Base-by-base conservation (phyloP, 92 coral and sea anemone species). In the Hydrozoanthus gracilis region DNA sequence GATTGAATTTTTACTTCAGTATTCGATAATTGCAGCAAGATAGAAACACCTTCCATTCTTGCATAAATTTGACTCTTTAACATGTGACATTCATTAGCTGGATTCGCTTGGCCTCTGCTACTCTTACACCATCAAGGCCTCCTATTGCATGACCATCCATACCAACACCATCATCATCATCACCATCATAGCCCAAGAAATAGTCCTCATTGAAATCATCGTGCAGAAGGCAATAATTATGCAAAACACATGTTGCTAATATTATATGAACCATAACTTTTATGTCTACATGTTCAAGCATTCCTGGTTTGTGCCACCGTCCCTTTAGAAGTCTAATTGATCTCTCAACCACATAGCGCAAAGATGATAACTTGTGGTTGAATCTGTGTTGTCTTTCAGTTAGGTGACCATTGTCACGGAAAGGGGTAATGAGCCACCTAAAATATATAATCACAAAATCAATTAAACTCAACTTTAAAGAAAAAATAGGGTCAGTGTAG, bases 401-500 rank as follows among this genome's bases (percentile, higher is more conserved):
- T 1, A 93, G 69, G 68, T 88, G 86, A 7, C 96, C 97, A 86
- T 94, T 89, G 46, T 91, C 84, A 67, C 89, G 62, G 27, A 86
- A 91, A 39, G 96, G 96, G 2, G 89, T 87, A 3, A 93, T 91
- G 20, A 93, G 85, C 94, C 95, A 92, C 3, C 79, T 69, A 49
- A 27, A 69, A 69, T 72, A 12, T 13, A 72, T 46, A 18, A 48
- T 17, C 56, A 72, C 46, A n/a, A 46, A 20, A 66, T 56, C 14
- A n/a, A 56, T 56, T 56, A 56, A 0, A 56, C 9, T 56, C n/a
- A n/a, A 56, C 9, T 56, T 20, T 66, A 66, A 3, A 16, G 4
- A 16, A 66, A 39, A 66, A 16, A 44, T 16, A 66, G 44, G 44
- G 16, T 16, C 71, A 66, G 20, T 66, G 10, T 20, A 6, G 71